Conservation (phyloP, 1,140 invertebrate species). For the Euura lappo region DNA sequence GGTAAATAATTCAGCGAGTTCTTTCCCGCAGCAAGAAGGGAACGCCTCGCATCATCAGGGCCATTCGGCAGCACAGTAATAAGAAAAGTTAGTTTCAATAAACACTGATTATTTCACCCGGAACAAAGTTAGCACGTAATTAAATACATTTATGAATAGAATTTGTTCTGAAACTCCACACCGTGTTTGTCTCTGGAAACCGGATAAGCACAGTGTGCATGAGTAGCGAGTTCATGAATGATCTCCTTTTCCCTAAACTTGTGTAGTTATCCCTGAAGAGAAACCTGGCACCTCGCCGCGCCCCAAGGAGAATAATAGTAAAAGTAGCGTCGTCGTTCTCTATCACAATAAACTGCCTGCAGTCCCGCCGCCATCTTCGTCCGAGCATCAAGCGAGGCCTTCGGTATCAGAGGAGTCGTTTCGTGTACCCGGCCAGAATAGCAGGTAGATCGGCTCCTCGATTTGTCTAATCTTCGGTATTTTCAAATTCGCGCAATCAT, state of each 20-base stretch:
- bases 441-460: no score
- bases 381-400: conserved; percentile 25
- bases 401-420: conserved; percentile 26
- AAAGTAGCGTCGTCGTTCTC: conserved; percentile 45
- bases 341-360: conserved; percentile 34
- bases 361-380: conserved; percentile 23
- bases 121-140: no score
- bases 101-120: no score
- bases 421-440: no score
- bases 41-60: conserved; percentile 38
- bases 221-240: no score
- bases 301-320: conserved; percentile 37
- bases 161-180: no score
- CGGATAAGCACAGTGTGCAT: no score
- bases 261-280: conserved; percentile 25
- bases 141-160: no score
- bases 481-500: no score
- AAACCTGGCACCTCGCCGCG: conserved; percentile 21
- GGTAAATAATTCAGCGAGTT: not conserved
- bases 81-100: conserved; percentile 17
- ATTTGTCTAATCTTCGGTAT: no score
- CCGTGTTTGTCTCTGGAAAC: no score
- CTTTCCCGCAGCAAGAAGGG: conserved; percentile 31
- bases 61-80: conserved; percentile 37
- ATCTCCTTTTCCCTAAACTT: not conserved